Evolutionary conservation across 2,888 invertebrate species (phyloP), one percentile per base, ranked within the genome.

Genomic region (Scaptomyza reducta): DNA sequence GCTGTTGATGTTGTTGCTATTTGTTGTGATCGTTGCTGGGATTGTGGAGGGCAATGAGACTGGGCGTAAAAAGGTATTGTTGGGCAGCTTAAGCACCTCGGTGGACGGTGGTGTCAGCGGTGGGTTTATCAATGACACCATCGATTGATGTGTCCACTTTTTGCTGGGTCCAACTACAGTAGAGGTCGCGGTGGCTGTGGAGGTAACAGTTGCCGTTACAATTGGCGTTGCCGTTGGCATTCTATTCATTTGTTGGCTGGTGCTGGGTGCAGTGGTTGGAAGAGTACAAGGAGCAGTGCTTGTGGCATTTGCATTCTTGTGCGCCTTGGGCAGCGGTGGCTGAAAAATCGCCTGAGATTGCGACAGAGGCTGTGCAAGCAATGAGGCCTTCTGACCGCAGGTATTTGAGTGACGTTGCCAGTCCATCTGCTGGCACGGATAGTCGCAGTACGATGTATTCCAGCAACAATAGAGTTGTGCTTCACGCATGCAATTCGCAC

Each of bases 391-490:
- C 22, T 74, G 74, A 9, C 78, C 61, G 13, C 74, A 77, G 22
- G n/a, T 59, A 50, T 49, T 27, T 3, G 90, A 94, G 91, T 98
- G 98, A 9, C 93, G 92, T 1, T 95, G 92, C 98, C 98, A 98
- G 91, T 98, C 97, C 75, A 94, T 93, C 87, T 96, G 94, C 91
- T 98, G 98, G 87, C 98, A 98, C 2, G 95, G 94, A 90, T 96
- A 96, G 92, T 96, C 96, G 91, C 98, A 98, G 91, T 98, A 98
- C 55, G 97, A 95, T 0, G 98, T 98, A 92, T 98, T 98, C 98
- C 98, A 98, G 90, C 98, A 98, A 89, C 98, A 98, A 91, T 97
- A 97, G 91, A 97, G 97, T 80, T 96, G 95, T 0, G 98, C 97
- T 91, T 98, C 98, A 77, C 96, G 95, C 41, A 94, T 94, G 92